These are phyloP conservation scores for Dryocosmus kuriphilus DNA, from an alignment of 2,888 invertebrate species.

Conservation along the genomic window DNA sequence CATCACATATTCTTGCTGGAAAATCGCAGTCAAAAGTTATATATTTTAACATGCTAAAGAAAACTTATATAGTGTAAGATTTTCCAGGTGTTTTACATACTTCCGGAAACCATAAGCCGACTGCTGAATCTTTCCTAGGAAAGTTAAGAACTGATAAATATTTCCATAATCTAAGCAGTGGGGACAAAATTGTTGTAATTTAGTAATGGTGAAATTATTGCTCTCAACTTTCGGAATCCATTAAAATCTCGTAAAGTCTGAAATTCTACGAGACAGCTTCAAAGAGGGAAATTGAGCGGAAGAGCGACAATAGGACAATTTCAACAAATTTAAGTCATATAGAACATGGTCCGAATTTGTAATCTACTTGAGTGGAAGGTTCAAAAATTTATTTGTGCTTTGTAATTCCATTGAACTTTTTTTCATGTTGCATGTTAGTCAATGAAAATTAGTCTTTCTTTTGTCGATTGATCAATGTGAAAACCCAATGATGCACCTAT, in stretches of 20 bases:
- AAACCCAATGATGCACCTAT: no score
- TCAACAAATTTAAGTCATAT: neutral
- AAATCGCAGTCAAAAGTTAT: neutral
- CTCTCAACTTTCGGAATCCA: neutral
- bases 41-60: neutral
- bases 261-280: neutral
- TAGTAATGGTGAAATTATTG: neutral
- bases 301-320: neutral
- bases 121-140: neutral
- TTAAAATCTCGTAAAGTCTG: neutral
- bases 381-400: neutral
- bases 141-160: neutral
- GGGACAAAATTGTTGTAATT: neutral
- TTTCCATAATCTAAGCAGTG: neutral
- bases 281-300: neutral
- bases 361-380: neutral
- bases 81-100: neutral
- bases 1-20: neutral
- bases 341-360: neutral
- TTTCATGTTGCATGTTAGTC: no score
- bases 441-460: no score
- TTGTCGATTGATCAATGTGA: no score
- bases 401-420: no score
- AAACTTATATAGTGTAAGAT: neutral
- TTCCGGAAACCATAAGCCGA: neutral